These are phyloP conservation scores for Ictidomys tridecemlineatus DNA, from an alignment of 2,113 vertebrate species.

Conservation along the genomic window DNA sequence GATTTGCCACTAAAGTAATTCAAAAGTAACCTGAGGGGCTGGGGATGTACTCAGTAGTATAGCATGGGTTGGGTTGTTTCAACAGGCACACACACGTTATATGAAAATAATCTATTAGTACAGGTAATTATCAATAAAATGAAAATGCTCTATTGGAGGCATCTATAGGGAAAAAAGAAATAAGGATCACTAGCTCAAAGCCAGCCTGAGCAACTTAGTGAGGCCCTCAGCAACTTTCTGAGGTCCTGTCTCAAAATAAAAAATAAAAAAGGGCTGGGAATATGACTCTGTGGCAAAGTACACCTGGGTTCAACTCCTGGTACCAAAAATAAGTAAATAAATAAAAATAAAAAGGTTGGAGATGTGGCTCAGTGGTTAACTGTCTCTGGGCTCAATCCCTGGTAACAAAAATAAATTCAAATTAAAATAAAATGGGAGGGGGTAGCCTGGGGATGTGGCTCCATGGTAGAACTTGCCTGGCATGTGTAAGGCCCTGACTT, in stretches of 20 bases:
- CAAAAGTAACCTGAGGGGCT: background rate
- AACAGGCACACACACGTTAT: background rate
- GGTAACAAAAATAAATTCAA: background rate
- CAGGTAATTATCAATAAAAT: slow-evolving; percentile 53
- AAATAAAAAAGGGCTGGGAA: too few species aligned
- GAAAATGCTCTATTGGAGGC: background rate
- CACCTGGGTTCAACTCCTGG: too few species aligned
- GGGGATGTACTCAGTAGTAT: background rate
- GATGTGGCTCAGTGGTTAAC: too few species aligned
- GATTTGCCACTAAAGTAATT: slow-evolving; percentile 32
- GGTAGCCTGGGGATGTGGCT: background rate
- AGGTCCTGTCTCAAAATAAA: too few species aligned
- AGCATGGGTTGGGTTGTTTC: background rate
- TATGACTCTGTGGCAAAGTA: too few species aligned
- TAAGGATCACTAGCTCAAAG: too few species aligned
- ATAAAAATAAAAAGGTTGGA: too few species aligned
- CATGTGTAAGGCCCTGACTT: background rate
- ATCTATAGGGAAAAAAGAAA: background rate
- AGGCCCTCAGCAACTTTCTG: too few species aligned
- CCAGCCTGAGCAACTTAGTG: too few species aligned
- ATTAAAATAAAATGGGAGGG: background rate
- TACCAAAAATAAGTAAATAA: too few species aligned
- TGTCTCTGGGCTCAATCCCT: background rate
- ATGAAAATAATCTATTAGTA: background rate
- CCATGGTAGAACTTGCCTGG: background rate